Evolutionary conservation across 2,797 vertebrate species (phyloP), one percentile per base, ranked within the genome.

Genomic region (Chloroceryle amazona): DNA sequence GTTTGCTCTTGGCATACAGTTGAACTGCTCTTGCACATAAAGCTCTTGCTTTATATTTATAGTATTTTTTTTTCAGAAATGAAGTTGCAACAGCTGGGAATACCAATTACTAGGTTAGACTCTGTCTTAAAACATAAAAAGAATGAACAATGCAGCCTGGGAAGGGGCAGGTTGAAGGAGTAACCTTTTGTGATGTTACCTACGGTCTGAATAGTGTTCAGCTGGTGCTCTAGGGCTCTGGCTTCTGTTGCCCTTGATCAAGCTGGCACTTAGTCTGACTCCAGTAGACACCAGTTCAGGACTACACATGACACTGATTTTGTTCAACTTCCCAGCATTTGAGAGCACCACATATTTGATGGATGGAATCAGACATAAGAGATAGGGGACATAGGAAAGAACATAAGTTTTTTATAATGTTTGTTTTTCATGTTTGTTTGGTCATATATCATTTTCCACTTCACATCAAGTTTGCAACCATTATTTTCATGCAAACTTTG

Each of bases 101-200:
- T 51, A 78, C 49, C 54, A 79, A 74, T 88, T 88, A 79, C 72
- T 47, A 90, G 82, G 28, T 81, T 88, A 70, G 58, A 22, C 11
- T 66, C 28, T 89, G 26, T 83, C 47, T 81, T 80, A 85, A 91
- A 90, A 75, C 92, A 81, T 7, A 86, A 63, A 44, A 65, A 90
- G 94, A 89, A 55, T 42, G 29, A 72, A 10, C 33, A 82, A 74
- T 68, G 28, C 54, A 90, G 35, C 29, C 54, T 86, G 35, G 52
- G 47, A 94, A 94, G 62, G 41, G 66, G 22, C 25, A 60, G 25
- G 28, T 49, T 79, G 61, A 72, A 93, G 68, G 37, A 82, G n/a
- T 42, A 73, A 74, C 47, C 23, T 90, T 78, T 87, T 81, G 55
- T 51, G 67, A 1, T 68, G 41, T 55, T 41, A 6, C 65, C 63